phyloP scores from a whole-genome alignment of 2,113 vertebrate genomes.

The Gadus macrocephalus region DNA sequence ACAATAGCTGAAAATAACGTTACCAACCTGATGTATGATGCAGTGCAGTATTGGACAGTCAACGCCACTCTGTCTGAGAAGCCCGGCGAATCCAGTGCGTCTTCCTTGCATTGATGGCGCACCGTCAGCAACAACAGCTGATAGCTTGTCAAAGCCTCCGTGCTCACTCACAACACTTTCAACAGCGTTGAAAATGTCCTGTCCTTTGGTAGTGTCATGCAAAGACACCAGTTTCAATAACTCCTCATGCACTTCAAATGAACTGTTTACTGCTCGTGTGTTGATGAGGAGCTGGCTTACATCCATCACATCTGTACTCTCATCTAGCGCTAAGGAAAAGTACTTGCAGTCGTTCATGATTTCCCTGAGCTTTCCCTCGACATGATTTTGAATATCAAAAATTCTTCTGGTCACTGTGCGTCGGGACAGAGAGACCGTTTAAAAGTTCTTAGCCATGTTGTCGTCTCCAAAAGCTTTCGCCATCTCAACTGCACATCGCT shows the following conservation, averaged over 20 bases:
- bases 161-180: slow-evolving; percentile 10
- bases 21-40: too few relatives aligned
- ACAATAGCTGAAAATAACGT: too few relatives aligned
- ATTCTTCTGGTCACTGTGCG: neutral
- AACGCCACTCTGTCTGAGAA: slow-evolving; percentile 4
- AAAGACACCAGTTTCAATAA: too few relatives aligned
- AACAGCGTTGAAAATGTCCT: slow-evolving; percentile 15
- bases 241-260: too few relatives aligned
- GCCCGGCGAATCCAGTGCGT: neutral
- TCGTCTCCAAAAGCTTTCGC: neutral
- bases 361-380: neutral
- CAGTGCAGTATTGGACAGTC: neutral
- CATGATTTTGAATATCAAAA: neutral
- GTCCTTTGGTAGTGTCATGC: too few relatives aligned
- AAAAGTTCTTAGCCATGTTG: neutral
- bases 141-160: slow-evolving; percentile 23
- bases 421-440: neutral
- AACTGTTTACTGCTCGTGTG: too few relatives aligned
- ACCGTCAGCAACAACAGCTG: neutral
- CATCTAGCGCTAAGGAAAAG: too few relatives aligned
- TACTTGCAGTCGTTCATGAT: too few relatives aligned
- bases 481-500: neutral
- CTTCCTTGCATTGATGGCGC: slow-evolving; percentile 8
- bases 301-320: too few relatives aligned
- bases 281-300: too few relatives aligned